Conservation (phyloP, 2,888 invertebrate species). For the Thereva unica region DNA sequence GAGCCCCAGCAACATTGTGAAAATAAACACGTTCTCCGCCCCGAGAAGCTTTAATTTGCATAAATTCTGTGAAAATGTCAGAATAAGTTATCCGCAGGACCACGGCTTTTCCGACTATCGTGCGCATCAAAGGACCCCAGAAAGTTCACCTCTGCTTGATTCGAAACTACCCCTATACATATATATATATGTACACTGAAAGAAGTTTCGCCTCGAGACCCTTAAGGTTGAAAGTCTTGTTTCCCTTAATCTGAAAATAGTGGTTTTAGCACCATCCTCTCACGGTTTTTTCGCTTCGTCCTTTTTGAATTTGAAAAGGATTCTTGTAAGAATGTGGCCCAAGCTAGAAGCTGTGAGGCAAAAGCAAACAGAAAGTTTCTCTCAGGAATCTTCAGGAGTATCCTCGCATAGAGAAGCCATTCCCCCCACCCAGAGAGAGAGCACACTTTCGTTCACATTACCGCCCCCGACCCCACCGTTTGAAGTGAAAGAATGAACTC, state of each 20-base stretch:
- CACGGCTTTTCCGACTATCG: constrained; percentile 4
- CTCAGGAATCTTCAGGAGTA: too few species aligned
- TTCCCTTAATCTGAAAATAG: constrained; percentile 8
- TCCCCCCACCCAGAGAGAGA: too few species aligned
- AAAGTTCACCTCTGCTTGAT: neutral
- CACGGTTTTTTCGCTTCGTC: neutral
- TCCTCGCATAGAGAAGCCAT: too few species aligned
- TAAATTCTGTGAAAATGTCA: constrained; percentile 18
- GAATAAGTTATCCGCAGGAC: constrained; percentile 12
- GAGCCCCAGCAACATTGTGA: constrained; percentile 5
- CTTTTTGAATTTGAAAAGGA: constrained; percentile 4
- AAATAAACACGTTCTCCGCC: constrained; percentile 11
- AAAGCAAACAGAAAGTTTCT: too few species aligned
- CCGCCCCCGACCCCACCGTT: too few species aligned
- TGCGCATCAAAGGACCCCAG: neutral
- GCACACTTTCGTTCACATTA: too few species aligned
- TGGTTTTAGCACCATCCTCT: constrained; percentile 7
- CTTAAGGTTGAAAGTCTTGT: constrained; percentile 3
- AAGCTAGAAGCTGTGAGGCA: too few species aligned
- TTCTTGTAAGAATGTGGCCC: neutral
- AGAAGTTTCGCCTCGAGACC: neutral
- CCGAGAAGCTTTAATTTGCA: constrained; percentile 3
- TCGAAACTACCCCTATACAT: neutral
- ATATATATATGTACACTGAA: neutral
- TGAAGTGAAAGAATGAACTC: too few species aligned